Evolutionary conservation across 2,888 invertebrate genomes (phyloP).

Genomic region (Dysmachus trigonus): DNA sequence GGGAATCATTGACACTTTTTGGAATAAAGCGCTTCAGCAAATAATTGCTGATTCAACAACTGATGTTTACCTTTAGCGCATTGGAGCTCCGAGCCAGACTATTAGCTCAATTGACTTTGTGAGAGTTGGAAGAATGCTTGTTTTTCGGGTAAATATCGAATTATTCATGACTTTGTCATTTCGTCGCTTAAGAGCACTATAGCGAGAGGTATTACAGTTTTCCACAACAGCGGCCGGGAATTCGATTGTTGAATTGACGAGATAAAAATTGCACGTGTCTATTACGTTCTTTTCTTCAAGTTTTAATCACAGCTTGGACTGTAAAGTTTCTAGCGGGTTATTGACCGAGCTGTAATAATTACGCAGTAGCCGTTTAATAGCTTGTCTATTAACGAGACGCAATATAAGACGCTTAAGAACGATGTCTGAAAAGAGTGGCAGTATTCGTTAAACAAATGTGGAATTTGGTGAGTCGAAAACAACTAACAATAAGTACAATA

Average conservation of each 20-base stretch:
- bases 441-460: neutral
- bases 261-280: neutral
- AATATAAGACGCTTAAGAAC: neutral
- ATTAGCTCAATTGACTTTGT: neutral
- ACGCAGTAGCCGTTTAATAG: neutral
- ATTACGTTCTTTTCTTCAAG: neutral
- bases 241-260: neutral
- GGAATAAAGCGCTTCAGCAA: neutral
- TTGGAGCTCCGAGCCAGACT: neutral
- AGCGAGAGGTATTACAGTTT: neutral
- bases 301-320: neutral
- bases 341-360: neutral
- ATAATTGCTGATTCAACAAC: neutral
- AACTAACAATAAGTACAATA: neutral
- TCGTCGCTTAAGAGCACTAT: neutral
- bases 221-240: neutral
- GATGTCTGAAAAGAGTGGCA: neutral
- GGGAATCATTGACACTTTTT: neutral
- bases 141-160: neutral
- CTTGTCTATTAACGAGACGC: neutral
- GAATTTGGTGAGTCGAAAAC: neutral
- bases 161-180: neutral
- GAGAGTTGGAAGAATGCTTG: neutral
- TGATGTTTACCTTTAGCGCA: neutral
- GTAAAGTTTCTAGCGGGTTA: neutral